Percentiles rank a stretch among this genome's conserved stretches.
phyloP scores from a whole-genome alignment of 2,113 vertebrate genomes.

The Oreochromis aureus region DNA sequence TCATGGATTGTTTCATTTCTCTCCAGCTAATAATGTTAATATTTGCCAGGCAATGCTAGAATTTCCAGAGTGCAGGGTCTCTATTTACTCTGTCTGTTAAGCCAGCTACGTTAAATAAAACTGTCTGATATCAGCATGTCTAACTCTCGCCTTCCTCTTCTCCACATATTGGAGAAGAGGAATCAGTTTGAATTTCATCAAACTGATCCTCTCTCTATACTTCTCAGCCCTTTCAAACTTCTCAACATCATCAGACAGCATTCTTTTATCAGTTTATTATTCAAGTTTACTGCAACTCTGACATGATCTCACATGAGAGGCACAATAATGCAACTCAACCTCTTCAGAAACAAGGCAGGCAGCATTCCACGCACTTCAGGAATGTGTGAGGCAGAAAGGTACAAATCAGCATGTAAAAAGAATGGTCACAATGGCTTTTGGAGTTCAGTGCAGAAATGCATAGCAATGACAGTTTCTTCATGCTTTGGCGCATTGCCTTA shows the following conservation, averaged over 20 bases:
- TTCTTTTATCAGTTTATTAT: neutral
- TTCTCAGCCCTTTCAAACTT: neutral
- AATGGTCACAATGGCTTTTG: neutral
- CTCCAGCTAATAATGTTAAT: constrained; percentile 6
- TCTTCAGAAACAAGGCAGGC: neutral
- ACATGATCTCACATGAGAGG: neutral
- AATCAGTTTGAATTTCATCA: neutral
- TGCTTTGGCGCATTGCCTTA: neutral
- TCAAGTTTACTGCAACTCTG: neutral
- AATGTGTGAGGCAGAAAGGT: neutral
- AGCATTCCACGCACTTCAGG: neutral
- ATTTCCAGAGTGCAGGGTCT: neutral
- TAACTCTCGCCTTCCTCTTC: neutral
- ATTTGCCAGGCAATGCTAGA: neutral
- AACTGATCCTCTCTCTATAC: neutral
- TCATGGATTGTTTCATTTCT: neutral
- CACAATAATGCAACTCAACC: neutral
- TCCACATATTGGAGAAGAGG: neutral
- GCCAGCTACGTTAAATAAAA: neutral
- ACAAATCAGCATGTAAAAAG: neutral
- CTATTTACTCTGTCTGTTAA: constrained; percentile 24
- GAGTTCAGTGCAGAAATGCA: constrained; percentile 6
- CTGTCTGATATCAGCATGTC: neutral
- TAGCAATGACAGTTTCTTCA: neutral
- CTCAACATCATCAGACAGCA: neutral